Percentiles rank a stretch among this genome's conserved stretches.
Evolutionary conservation across 2,797 vertebrate genomes (phyloP).

Genomic region (Borostomias antarcticus): DNA sequence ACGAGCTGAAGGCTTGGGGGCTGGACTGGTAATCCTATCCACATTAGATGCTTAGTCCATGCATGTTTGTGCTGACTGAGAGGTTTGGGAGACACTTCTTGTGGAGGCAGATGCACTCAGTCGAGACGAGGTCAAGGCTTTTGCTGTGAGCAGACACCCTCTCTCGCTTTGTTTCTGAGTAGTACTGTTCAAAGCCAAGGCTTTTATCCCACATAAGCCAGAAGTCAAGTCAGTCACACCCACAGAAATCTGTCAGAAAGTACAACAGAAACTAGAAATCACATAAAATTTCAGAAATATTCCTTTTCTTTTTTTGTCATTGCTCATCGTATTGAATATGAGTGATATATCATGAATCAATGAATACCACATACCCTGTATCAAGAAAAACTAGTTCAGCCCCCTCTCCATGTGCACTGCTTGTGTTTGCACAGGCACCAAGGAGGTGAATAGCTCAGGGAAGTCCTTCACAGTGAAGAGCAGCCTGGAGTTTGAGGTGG

Average conservation of each 20-base stretch:
- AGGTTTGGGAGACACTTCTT: conserved; percentile 29
- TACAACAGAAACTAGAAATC: too few species aligned
- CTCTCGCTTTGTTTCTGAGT: conserved; percentile 32
- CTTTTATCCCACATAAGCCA: conserved; percentile 17
- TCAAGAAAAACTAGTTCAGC: too few species aligned
- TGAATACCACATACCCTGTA: too few species aligned
- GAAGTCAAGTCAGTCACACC: too few species aligned
- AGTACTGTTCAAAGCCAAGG: conserved; percentile 37
- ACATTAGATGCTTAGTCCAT: conserved; percentile 30
- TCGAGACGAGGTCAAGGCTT: conserved; percentile 23
- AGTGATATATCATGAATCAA: too few species aligned
- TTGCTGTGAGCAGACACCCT: conserved; percentile 9
- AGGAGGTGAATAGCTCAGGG: conserved; percentile 92
- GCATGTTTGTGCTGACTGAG: conserved; percentile 23
- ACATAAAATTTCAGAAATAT: too few species aligned
- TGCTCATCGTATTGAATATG: too few species aligned
- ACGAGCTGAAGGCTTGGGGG: not conserved
- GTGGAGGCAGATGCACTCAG: conserved; percentile 31
- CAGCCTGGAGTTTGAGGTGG: conserved; percentile 90
- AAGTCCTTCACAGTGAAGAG: conserved; percentile 97
- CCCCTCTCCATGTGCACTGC: too few species aligned
- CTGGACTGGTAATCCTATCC: not conserved
- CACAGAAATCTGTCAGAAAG: too few species aligned
- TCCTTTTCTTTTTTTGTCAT: too few species aligned
- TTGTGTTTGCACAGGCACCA: conserved; percentile 74